phyloP scores from a whole-genome alignment of 2,113 vertebrate species.

The Xiphophorus maculatus region DNA sequence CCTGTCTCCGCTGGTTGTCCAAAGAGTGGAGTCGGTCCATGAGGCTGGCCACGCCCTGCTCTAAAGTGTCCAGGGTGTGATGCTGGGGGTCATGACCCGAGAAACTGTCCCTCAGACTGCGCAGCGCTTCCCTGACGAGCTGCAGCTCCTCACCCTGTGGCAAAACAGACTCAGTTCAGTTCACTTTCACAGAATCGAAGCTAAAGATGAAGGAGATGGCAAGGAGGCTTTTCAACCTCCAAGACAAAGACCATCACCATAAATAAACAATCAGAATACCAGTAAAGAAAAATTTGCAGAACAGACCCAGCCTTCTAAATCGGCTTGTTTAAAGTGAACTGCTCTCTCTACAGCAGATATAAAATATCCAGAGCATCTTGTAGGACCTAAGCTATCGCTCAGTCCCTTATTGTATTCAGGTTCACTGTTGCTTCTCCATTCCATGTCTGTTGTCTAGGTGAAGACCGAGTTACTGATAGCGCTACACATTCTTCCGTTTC shows the following conservation, averaged over 20 bases:
- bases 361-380: no score
- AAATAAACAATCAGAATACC: no score
- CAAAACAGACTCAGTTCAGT: background rate
- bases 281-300: no score
- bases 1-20: conserved; percentile 86
- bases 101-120: conserved; percentile 92
- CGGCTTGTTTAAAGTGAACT: no score
- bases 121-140: conserved; percentile 91
- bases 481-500: no score
- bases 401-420: no score
- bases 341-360: no score
- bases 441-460: no score
- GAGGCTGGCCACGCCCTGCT: conserved; percentile 92
- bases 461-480: no score
- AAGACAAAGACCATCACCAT: background rate
- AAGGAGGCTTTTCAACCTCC: background rate
- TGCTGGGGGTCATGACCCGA: conserved; percentile 95
- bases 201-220: background rate
- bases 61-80: conserved; percentile 95
- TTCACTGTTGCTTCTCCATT: no score
- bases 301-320: no score
- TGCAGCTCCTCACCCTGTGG: conserved; percentile 89
- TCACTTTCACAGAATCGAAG: background rate
- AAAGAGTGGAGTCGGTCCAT: conserved; percentile 87
- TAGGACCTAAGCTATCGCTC: no score